Evolutionary conservation across 2,113 vertebrate genomes (phyloP).

Genomic region (Gadus chalcogrammus): DNA sequence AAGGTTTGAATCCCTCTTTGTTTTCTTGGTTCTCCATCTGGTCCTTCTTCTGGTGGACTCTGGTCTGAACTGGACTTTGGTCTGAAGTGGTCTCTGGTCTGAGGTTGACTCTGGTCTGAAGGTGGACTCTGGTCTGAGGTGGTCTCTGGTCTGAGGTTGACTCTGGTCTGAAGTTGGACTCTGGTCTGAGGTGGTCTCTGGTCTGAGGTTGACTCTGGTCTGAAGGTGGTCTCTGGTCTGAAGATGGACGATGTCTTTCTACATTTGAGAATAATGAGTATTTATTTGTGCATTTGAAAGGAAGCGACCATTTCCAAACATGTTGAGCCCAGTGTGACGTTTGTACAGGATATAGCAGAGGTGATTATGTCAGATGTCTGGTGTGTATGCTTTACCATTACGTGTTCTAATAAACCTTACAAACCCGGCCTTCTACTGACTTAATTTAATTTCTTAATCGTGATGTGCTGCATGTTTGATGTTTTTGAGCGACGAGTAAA

Average conservation of each 20-base stretch:
- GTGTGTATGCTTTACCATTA: constrained; percentile 99
- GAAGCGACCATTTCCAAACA: constrained; percentile 82
- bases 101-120: no score
- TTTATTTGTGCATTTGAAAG: constrained; percentile 97
- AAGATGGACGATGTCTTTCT: constrained; percentile 55
- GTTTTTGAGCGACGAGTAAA: no score
- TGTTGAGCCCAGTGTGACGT: constrained; percentile 90
- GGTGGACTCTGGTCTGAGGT: no score
- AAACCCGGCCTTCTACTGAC: constrained; percentile 27
- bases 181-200: no score
- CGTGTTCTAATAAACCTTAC: constrained; percentile 99
- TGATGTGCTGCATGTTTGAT: no score
- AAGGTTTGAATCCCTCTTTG: constrained; percentile 51
- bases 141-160: no score
- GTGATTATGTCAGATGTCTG: constrained; percentile 95
- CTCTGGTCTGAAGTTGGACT: no score
- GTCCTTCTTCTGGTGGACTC: constrained; percentile 84
- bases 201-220: no score
- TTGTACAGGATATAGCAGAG: constrained; percentile 92
- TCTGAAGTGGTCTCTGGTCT: no score
- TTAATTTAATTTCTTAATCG: not conserved
- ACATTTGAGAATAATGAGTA: constrained; percentile 76
- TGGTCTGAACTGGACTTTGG: no score
- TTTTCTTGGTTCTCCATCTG: constrained; percentile 44
- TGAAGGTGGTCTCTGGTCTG: no score